phyloP scores from a whole-genome alignment of 1,140 invertebrate species.

The Lordiphosa mommai region DNA sequence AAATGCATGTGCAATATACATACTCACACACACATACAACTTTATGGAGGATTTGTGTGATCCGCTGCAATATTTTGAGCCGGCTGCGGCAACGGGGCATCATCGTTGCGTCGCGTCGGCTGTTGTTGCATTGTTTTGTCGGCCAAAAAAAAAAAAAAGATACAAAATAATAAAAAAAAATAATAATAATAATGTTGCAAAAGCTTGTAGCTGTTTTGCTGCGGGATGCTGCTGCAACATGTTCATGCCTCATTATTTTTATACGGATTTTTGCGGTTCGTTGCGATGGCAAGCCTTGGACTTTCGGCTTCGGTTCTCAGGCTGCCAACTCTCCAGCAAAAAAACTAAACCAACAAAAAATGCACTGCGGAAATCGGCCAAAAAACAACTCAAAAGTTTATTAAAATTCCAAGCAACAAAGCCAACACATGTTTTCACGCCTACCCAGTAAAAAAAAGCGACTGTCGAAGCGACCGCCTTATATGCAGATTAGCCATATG shows the following conservation, averaged over 20 bases:
- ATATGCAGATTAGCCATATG: conserved; percentile 73
- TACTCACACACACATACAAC: conserved; percentile 9
- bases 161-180: conserved; percentile 53
- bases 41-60: conserved; percentile 79
- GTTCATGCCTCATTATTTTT: conserved; percentile 78
- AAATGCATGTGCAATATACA: conserved; percentile 2
- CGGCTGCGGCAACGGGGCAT: conserved; percentile 22
- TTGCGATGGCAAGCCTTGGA: conserved; percentile 50
- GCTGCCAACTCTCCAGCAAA: conserved; percentile 18
- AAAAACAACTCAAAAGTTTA: conserved; percentile 56
- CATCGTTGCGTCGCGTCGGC: conserved; percentile 23
- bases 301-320: conserved; percentile 50
- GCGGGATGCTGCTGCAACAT: conserved; percentile 62
- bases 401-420: conserved; percentile 63
- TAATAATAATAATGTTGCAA: conserved; percentile 61
- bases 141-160: conserved; percentile 19
- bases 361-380: not conserved
- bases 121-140: conserved; percentile 59
- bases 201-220: conserved; percentile 28
- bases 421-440: conserved; percentile 76
- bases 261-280: conserved; percentile 73
- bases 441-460: conserved; percentile 44
- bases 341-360: conserved; percentile 1
- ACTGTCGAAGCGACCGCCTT: conserved; percentile 61
- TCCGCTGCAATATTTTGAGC: conserved; percentile 73